These are phyloP conservation scores for Emydoidea blandingii DNA, from an alignment of 2,797 vertebrate species.

Conservation along the genomic window DNA sequence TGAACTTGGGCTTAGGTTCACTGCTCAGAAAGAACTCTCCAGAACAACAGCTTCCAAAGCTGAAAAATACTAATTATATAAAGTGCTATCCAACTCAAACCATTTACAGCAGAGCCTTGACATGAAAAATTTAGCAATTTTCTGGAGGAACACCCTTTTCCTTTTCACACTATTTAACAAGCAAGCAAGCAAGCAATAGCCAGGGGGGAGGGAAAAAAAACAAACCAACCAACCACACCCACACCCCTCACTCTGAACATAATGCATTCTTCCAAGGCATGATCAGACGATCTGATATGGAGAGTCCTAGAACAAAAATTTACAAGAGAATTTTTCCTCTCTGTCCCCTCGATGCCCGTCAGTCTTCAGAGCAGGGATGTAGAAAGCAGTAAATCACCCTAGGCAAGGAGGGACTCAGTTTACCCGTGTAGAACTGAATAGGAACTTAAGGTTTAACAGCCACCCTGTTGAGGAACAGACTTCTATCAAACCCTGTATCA, in stretches of 20 bases:
- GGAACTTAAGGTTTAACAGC: background rate
- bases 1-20: background rate
- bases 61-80: background rate
- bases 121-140: background rate
- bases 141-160: background rate
- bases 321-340: background rate
- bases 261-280: background rate
- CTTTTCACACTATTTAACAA: background rate
- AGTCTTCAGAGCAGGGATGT: background rate
- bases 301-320: background rate
- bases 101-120: background rate
- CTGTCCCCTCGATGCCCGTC: background rate
- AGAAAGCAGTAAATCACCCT: background rate
- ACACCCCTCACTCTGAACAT: background rate
- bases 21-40: background rate
- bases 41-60: background rate
- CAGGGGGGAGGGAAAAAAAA: background rate
- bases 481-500: background rate
- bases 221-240: background rate
- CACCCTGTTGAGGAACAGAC: background rate
- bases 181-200: background rate
- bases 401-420: background rate
- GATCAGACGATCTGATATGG: background rate
- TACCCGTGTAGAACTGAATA: background rate
- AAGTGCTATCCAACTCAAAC: background rate